Evolutionary conservation across 2,113 vertebrate genomes (phyloP), one percentile per base, ranked within the genome.

Genomic region (Athene cunicularia): DNA sequence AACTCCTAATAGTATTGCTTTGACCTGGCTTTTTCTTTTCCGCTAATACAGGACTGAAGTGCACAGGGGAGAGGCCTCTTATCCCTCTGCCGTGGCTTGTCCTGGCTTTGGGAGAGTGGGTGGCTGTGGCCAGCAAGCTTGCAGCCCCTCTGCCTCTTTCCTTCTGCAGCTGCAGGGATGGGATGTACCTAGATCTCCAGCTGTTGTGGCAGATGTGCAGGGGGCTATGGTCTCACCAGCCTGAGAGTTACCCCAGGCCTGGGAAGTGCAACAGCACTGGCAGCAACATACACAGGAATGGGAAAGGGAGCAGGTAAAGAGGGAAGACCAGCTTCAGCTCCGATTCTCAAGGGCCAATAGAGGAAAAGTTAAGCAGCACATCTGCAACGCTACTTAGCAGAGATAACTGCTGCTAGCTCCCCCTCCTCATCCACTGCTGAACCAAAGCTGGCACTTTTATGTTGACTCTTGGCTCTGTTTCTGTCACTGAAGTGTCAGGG

Each of bases 361-460:
- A 53, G 32, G 37, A 22, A 12, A 39, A 66, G 28, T 4, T 9
- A n/a, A 66, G 41, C 33, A n/a, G 26, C 13, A 2, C 0, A 0
- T 0, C 50, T 85, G 39, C 21, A 22, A 3, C 7, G 60, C 80
- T 86, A 49, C 47, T 84, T 47, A 43, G n/a, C 49, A 74, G 56
- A 28, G 21, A 0, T 15, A 35, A 14, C 16, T 41, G 47, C 32
- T 87, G 55, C 41, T 30, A 30, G 21, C 41, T 22, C 9, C 2
- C 17, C 3, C 20, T 12, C 32, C 24, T 8, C 2, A 50, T 2
- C 28, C 49, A 30, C 59, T 76, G 49, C 86, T 82, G 94, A 81
- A 39, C 77, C 93, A 91, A 98, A 98, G 97, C 43, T 98, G 84
- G 89, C 96, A 95, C 50, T 30, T 81, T 1, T 60, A 5, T 94